Percentiles rank a stretch among this genome's conserved stretches.
phyloP scores from a whole-genome alignment of 2,888 invertebrate genomes.

The Eupelmus urozonus region DNA sequence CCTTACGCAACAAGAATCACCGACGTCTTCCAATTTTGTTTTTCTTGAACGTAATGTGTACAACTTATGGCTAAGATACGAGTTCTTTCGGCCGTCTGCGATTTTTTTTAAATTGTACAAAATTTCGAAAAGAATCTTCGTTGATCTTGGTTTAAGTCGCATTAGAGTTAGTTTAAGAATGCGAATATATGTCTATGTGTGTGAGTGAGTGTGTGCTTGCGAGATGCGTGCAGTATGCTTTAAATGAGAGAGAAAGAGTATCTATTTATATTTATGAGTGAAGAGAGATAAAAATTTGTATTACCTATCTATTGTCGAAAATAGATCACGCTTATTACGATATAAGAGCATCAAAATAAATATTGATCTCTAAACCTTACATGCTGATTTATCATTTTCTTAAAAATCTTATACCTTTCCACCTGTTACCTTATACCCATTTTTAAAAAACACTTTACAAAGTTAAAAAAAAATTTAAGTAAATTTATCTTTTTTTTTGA shows the following conservation, averaged over 20 bases:
- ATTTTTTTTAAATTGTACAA: constrained; percentile 13
- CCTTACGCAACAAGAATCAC: constrained; percentile 78
- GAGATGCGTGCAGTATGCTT: constrained; percentile 23
- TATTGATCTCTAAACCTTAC: constrained; percentile 73
- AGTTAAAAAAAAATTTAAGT: neutral
- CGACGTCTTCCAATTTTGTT: constrained; percentile 76
- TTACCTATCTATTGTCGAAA: constrained; percentile 70
- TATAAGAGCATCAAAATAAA: constrained; percentile 76
- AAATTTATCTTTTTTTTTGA: neutral
- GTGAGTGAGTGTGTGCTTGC: constrained; percentile 13
- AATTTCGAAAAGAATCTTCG: constrained; percentile 32
- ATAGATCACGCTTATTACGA: constrained; percentile 75
- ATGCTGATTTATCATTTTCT: constrained; percentile 37
- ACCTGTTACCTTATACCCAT: constrained; percentile 28
- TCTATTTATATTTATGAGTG: constrained; percentile 58
- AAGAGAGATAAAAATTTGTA: constrained; percentile 62
- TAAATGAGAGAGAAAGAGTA: constrained; percentile 43
- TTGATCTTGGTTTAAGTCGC: constrained; percentile 51
- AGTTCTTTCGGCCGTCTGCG: constrained; percentile 27
- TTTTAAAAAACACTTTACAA: neutral
- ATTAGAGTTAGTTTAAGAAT: constrained; percentile 53
- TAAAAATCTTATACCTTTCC: neutral
- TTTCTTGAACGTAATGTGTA: constrained; percentile 63
- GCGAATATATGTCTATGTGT: constrained; percentile 41
- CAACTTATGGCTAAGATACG: constrained; percentile 45